phyloP scores from a whole-genome alignment of 2,888 invertebrate species.

The Galeopsomyia nigrocyanea region DNA sequence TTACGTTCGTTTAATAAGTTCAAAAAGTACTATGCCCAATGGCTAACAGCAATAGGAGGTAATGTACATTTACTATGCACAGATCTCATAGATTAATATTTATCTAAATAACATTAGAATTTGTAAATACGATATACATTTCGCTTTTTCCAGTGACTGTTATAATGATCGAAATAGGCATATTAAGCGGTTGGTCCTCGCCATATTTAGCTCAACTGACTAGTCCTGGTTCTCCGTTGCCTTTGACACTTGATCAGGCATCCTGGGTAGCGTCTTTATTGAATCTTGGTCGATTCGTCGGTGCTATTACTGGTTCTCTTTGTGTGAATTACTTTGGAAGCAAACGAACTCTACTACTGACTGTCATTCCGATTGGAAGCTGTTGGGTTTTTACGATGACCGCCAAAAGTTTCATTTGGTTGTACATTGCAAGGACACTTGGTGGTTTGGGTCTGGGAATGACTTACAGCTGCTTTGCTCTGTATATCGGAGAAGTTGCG shows the following conservation, averaged over 20 bases:
- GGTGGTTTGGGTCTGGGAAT: conserved; percentile 55
- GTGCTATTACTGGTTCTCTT: conserved; percentile 53
- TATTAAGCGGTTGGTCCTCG: conserved; percentile 59
- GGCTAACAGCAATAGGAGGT: conserved; percentile 25
- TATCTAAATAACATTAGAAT: no score
- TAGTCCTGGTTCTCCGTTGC: conserved; percentile 43
- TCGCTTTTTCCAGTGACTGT: conserved; percentile 50
- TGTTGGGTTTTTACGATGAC: conserved; percentile 52
- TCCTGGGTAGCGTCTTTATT: conserved; percentile 58
- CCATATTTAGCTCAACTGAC: conserved; percentile 58
- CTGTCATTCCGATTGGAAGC: conserved; percentile 49
- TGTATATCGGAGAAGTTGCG: conserved; percentile 59
- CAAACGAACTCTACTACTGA: conserved; percentile 50
- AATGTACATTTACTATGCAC: neutral
- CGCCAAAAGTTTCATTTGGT: conserved; percentile 50
- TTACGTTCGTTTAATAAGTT: no score
- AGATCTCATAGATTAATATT: no score
- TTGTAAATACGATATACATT: neutral
- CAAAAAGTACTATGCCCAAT: conserved; percentile 29
- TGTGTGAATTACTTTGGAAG: conserved; percentile 51
- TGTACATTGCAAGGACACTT: conserved; percentile 50
- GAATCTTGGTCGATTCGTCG: conserved; percentile 55
- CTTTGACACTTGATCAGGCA: conserved; percentile 50
- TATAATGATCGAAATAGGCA: conserved; percentile 53
- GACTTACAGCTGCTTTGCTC: conserved; percentile 55